phyloP scores from a whole-genome alignment of 2,888 invertebrate genomes.

The Ormyrus pomaceus region DNA sequence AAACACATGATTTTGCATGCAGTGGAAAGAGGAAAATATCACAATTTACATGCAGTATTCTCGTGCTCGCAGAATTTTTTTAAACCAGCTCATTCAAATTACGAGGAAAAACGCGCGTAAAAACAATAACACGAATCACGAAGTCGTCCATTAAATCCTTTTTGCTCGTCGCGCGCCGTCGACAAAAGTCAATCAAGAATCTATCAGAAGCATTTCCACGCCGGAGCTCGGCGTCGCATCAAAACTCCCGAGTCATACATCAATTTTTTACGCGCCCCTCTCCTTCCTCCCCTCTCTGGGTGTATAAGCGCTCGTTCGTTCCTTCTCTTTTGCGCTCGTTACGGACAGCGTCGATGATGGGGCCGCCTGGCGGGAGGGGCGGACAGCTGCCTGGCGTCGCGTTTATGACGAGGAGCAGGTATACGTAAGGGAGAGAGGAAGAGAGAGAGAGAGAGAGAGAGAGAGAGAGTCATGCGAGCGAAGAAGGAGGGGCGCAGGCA shows the following conservation, averaged over 20 bases:
- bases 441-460: background rate
- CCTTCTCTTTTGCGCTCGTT: constrained; percentile 16
- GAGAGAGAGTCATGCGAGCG: constrained; percentile 58
- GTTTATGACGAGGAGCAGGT: background rate
- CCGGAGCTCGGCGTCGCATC: constrained; percentile 9
- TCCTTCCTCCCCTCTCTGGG: constrained; percentile 2
- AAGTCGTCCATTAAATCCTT: too few relatives aligned
- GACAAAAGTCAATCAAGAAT: constrained; percentile 40
- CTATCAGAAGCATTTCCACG: constrained; percentile 10
- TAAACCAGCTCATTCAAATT: too few relatives aligned
- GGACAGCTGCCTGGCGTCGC: background rate
- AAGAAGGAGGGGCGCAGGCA: constrained; percentile 49
- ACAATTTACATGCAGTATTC: too few relatives aligned
- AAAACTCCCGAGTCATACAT: constrained; percentile 8
- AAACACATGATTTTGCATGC: too few relatives aligned
- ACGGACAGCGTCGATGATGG: constrained; percentile 6
- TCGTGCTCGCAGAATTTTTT: background rate
- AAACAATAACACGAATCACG: too few relatives aligned
- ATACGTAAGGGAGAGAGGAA: background rate
- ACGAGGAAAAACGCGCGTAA: too few relatives aligned
- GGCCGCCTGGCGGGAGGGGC: background rate
- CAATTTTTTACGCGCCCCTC: constrained; percentile 19
- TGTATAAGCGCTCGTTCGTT: too few relatives aligned
- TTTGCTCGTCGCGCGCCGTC: background rate
- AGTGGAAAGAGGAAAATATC: too few relatives aligned